Conservation (phyloP, 64 coral and sea anemone species). For the Pocillopora damicornis region DNA sequence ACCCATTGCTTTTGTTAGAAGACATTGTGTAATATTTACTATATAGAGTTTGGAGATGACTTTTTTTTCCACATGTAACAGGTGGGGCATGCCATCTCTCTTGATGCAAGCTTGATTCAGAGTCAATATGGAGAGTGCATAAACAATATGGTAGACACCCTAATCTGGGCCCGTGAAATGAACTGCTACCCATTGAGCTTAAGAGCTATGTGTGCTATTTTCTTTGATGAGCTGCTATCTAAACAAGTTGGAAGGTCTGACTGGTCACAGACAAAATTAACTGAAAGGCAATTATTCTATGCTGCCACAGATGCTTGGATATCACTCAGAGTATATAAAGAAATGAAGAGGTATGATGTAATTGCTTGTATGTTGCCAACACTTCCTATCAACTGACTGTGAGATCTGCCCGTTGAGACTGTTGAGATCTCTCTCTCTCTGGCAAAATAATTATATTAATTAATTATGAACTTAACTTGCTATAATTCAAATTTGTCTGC, state of each 20-base stretch:
- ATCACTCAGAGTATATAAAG: constrained; percentile 68
- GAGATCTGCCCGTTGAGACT: neutral
- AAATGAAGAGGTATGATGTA: constrained; percentile 83
- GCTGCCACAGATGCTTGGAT: constrained; percentile 88
- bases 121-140: constrained; percentile 46
- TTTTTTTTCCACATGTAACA: neutral
- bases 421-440: too few relatives aligned
- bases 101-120: constrained; percentile 63
- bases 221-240: constrained; percentile 56
- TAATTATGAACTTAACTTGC: too few relatives aligned
- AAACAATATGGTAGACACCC: constrained; percentile 65
- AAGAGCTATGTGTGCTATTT: constrained; percentile 72
- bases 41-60: too few relatives aligned
- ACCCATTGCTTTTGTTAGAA: too few relatives aligned
- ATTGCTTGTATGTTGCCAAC: too few relatives aligned
- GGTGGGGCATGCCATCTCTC: constrained; percentile 71
- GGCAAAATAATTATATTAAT: too few relatives aligned
- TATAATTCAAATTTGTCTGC: too few relatives aligned
- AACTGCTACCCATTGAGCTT: constrained; percentile 62
- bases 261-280: constrained; percentile 61
- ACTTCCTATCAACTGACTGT: neutral
- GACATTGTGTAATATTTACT: neutral
- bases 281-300: constrained; percentile 67
- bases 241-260: constrained; percentile 64
- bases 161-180: constrained; percentile 59